A percentile compares a stretch with the other conserved stretches of the same genome.
These are phyloP conservation scores for Stenchaetothrips biformis DNA, from an alignment of 2,888 invertebrate species.

Conservation along the genomic window DNA sequence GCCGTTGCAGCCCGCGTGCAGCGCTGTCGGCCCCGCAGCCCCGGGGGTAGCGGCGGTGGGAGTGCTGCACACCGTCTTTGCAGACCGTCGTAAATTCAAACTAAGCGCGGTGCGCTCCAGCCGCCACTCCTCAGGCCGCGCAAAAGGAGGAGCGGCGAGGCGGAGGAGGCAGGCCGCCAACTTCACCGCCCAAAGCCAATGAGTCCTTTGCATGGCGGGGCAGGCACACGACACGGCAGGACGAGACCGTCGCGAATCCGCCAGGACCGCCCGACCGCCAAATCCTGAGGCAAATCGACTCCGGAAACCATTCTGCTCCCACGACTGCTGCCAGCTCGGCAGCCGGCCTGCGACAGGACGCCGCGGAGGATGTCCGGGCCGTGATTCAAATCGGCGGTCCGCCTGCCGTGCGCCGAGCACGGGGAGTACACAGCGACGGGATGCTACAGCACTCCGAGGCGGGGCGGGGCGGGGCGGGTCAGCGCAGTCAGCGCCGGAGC, in stretches of 20 bases:
- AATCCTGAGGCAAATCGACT: neutral
- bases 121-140: neutral
- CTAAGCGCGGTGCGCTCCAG: neutral
- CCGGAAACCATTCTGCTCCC: too few relatives aligned
- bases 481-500: too few relatives aligned
- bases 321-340: too few relatives aligned
- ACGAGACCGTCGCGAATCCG: neutral
- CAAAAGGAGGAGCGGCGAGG: neutral
- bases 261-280: neutral
- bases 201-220: neutral
- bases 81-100: conserved; percentile 14
- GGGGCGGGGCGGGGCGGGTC: too few relatives aligned
- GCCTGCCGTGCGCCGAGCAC: too few relatives aligned
- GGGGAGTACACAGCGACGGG: too few relatives aligned
- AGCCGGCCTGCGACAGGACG: too few relatives aligned
- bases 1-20: neutral
- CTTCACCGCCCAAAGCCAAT: neutral
- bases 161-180: neutral
- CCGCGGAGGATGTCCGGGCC: too few relatives aligned
- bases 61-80: neutral
- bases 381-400: too few relatives aligned
- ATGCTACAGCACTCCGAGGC: too few relatives aligned
- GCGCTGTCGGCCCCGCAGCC: neutral
- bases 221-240: neutral
- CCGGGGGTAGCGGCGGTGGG: neutral